A percentile compares a stretch with the other conserved stretches of the same genome.
Evolutionary conservation across 2,797 vertebrate genomes (phyloP).

Genomic region (Trichosurus vulpecula): DNA sequence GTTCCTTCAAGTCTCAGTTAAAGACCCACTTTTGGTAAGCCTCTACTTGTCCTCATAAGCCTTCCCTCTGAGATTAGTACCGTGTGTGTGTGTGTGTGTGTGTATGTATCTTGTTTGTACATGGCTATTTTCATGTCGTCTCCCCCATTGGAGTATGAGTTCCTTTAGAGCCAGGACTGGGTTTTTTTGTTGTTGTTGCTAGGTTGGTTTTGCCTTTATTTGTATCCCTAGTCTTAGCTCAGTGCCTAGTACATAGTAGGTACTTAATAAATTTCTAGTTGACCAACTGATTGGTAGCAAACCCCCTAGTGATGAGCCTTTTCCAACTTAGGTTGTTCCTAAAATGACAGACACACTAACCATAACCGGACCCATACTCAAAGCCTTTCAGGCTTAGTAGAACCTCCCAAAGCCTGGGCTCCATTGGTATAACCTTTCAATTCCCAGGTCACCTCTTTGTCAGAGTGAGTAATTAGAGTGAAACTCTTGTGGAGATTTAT

Average conservation of each 20-base stretch:
- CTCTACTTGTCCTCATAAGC: background rate
- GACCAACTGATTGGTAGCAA: background rate
- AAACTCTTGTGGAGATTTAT: background rate
- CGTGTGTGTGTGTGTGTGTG: background rate
- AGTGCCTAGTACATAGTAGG: background rate
- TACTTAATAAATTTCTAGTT: background rate
- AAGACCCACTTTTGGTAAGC: background rate
- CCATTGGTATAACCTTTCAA: background rate
- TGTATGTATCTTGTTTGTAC: background rate
- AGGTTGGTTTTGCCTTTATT: background rate
- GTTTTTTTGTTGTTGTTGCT: background rate
- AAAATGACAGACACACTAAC: background rate
- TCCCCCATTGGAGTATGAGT: background rate
- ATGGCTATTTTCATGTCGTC: background rate
- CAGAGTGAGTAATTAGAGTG: background rate
- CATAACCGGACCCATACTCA: background rate
- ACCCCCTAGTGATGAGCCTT: background rate
- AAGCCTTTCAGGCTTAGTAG: background rate
- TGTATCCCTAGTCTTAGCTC: background rate
- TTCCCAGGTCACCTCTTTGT: background rate
- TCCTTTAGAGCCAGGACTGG: background rate
- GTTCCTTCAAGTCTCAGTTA: background rate
- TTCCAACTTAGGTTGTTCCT: background rate
- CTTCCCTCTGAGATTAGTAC: background rate
- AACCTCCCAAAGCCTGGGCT: background rate